Evolutionary conservation across 2,888 invertebrate genomes (phyloP), one percentile per base, ranked within the genome.

Genomic region (Phyto melanocephala): DNA sequence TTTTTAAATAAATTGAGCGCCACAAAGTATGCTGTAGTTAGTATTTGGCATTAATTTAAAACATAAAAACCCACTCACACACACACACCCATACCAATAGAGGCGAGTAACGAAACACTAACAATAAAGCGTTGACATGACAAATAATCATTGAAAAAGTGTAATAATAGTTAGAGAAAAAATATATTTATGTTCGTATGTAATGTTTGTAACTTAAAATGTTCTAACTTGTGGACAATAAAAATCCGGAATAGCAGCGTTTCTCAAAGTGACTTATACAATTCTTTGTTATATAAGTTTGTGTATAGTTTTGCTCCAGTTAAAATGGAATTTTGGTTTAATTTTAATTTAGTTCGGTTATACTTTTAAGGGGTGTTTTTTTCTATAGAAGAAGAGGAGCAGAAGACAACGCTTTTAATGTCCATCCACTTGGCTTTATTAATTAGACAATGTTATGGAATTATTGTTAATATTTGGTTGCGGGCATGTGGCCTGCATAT

Each of bases 91-190:
- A n/a, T 47, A 40, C 20, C 28, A 3, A 62, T 17, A 11, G 20
- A 33, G 8, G 20, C 17, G 47, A 40, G 22, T 42, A 72, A 62
- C 47, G 54, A 75, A 67, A 70, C 62, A 40, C 45, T 71, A 54
- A 83, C 65, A 78, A 76, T 68, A 77, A 76, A 79, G 65, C 75
- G 81, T 79, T 82, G 82, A 82, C 82, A 82, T 82, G 82, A 82
- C 79, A 82, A 82, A 82, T 82, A 82, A 79, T 79, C 79, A 75
- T 82, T n/a, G 75, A 82, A 70, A 71, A 52, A 20, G 37, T 35
- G 15, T 58, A 79, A 79, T 71, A 54, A 79, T 58, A 67, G 68
- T 68, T 68, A 77, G 68, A 60, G 20, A 20, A 63, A 24, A n/a
- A n/a, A n/a, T n/a, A n/a, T n/a, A n/a, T n/a, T n/a, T 24, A 1